Evolutionary conservation across 2,888 invertebrate genomes (phyloP).

Genomic region (Tenthredo notha): DNA sequence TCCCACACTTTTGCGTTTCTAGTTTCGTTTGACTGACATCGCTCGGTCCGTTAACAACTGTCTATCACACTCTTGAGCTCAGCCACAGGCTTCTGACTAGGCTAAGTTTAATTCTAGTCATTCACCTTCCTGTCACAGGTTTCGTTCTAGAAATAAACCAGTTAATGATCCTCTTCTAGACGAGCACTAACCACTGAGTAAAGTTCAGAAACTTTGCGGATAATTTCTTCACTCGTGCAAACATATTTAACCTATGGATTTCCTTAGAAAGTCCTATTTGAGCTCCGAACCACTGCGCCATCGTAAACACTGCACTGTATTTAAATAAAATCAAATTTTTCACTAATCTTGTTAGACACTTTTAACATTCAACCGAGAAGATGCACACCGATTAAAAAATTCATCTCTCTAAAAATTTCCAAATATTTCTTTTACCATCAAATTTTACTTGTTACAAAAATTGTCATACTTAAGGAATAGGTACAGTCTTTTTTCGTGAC

Average conservation of each 20-base stretch:
- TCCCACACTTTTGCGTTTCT: conserved; percentile 23
- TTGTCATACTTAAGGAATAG: conserved; percentile 21
- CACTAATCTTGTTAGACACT: neutral
- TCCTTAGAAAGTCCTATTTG: conserved; percentile 17
- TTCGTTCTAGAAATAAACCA: conserved; percentile 54
- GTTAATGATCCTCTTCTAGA: conserved; percentile 51
- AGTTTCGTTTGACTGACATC: conserved; percentile 47
- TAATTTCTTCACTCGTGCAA: conserved; percentile 39
- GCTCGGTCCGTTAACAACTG: conserved; percentile 52
- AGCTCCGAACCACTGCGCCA: conserved; percentile 34
- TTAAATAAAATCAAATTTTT: conserved; percentile 9
- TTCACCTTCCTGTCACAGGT: conserved; percentile 55
- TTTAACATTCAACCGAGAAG: conserved; percentile 9
- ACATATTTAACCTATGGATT: conserved; percentile 28
- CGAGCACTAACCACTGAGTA: conserved; percentile 42
- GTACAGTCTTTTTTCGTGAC: conserved; percentile 34
- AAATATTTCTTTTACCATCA: neutral
- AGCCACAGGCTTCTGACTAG: conserved; percentile 49
- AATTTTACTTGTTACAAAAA: neutral
- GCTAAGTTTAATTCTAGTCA: conserved; percentile 56
- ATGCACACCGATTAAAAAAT: conserved; percentile 16
- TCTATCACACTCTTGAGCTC: conserved; percentile 42
- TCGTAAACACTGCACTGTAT: conserved; percentile 44
- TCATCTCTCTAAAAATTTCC: neutral
- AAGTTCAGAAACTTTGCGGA: conserved; percentile 49